Evolutionary conservation across 2,797 vertebrate genomes (phyloP).

Genomic region (Phyllotis vaccarum): DNA sequence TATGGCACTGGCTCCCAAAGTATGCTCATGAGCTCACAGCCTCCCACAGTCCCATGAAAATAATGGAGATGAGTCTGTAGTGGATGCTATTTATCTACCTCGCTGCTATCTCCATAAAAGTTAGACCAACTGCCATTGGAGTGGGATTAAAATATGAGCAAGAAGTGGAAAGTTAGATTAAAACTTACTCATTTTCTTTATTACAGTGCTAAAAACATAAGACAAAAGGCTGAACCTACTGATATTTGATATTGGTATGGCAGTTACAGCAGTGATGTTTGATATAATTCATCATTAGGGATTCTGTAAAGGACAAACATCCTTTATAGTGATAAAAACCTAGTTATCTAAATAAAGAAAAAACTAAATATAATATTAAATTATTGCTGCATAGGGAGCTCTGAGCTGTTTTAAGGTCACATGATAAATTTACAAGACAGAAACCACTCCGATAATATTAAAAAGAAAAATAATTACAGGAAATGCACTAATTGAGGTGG

Average conservation of each 20-base stretch:
- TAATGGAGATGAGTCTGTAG: neutral
- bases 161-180: neutral
- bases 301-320: neutral
- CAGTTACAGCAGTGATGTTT: neutral
- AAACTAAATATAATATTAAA: neutral
- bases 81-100: neutral
- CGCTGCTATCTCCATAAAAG: neutral
- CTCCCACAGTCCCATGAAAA: neutral
- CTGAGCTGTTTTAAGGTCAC: neutral
- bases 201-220: neutral
- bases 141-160: neutral
- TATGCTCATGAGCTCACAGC: neutral
- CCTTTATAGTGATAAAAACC: no score
- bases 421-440: neutral
- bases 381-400: neutral
- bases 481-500: neutral
- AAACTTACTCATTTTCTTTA: conserved; percentile 2
- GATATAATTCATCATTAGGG: neutral
- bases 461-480: neutral
- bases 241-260: neutral
- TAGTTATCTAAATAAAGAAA: conserved; percentile 3
- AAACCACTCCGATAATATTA: neutral
- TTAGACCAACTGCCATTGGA: neutral
- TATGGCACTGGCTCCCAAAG: neutral
- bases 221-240: neutral